phyloP scores from a whole-genome alignment of 2,888 invertebrate genomes.

The Agriopis marginaria region DNA sequence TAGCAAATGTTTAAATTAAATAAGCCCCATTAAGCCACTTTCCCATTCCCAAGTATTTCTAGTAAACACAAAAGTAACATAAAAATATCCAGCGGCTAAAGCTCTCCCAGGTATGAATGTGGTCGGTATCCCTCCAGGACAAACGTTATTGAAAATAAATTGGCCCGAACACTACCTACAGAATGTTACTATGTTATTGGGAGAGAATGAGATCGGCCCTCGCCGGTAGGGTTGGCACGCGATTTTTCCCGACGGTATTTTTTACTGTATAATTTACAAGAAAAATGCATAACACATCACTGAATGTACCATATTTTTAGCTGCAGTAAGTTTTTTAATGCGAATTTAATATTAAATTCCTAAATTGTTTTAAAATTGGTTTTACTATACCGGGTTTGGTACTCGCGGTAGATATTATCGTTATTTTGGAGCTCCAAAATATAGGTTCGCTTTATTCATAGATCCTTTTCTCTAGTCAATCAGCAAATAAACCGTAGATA shows the following conservation, averaged over 20 bases:
- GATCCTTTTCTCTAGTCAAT: too few species aligned
- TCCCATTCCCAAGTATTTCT: background rate
- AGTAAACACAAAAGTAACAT: conserved; percentile 1
- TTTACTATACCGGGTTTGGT: too few species aligned
- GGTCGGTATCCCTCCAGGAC: conserved; percentile 35
- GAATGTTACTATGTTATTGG: conserved; percentile 46
- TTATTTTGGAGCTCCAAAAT: too few species aligned
- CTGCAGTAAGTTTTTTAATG: too few species aligned
- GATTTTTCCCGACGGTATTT: background rate
- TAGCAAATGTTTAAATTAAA: background rate
- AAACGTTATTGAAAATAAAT: conserved; percentile 51
- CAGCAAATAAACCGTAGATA: too few species aligned
- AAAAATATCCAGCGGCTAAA: background rate
- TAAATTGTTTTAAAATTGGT: too few species aligned
- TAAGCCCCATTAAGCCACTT: background rate
- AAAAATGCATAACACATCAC: background rate
- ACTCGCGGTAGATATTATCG: too few species aligned
- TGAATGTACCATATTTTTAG: too few species aligned
- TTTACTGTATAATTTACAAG: background rate
- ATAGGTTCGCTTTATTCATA: too few species aligned
- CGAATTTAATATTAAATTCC: too few species aligned
- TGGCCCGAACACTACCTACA: conserved; percentile 42
- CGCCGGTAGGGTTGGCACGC: conserved; percentile 19
- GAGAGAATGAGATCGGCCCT: conserved; percentile 44
- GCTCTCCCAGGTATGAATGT: conserved; percentile 17